Evolutionary conservation across 2,113 vertebrate genomes (phyloP), one percentile per base, ranked within the genome.

Genomic region (Anhinga rufa): DNA sequence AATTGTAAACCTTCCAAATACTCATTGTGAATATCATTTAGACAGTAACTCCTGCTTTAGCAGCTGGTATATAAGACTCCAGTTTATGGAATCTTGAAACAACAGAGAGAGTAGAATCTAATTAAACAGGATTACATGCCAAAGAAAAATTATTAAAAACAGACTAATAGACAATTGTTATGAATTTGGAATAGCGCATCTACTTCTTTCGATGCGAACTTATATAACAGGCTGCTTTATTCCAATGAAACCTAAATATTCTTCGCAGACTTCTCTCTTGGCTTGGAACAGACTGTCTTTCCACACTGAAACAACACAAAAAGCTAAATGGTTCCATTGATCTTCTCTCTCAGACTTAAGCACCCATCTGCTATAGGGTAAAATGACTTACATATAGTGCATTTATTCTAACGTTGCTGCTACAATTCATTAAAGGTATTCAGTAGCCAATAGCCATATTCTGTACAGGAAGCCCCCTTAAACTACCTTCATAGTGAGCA

Each of bases 61-160:
- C 98, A 98, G 98, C 98, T 98, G 98, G 98, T 98, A 98, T 96
- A 97, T 97, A 98, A 98, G 98, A 98, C 98, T 97, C 95, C 95
- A 97, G 98, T 98, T 98, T 98, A 97, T 97, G 96, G 98, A 98
- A 97, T 98, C 98, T 98, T 98, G 98, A 98, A 98, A 98, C 98
- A 98, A 98, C 98, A 98, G 97, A 97, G 97, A 97, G 95, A 97
- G 96, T 96, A 97, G 96, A 98, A 99, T 98, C 98, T 98, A 98
- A 98, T 99, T 98, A 98, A 98, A 98, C 94, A 97, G 98, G 98
- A 98, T 98, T 98, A 98, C 97, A 98, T 98, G 97, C 97, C 98
- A 98, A 98, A 96, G 97, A 98, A 98, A 98, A 98, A 98, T 98
- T 98, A 98, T 98, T 98, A 98, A 98, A 98, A 98, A 97, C 95